Evolutionary conservation across 2,888 invertebrate genomes (phyloP).

Genomic region (Cosmopolites sordidus): DNA sequence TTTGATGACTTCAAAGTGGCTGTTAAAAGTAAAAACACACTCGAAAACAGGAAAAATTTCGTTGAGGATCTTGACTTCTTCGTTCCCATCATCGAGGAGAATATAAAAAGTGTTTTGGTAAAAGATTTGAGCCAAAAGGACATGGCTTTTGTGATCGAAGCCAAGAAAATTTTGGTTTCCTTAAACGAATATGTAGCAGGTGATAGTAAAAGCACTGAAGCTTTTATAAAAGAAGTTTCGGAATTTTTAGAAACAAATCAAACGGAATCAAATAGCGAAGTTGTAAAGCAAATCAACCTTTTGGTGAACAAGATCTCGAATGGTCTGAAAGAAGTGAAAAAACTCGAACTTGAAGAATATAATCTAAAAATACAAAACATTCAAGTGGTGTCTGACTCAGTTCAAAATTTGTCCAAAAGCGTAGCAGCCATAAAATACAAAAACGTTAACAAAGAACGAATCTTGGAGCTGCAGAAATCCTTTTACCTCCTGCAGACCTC

Average conservation of each 20-base stretch:
- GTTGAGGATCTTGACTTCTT: slow-evolving; percentile 24
- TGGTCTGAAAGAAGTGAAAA: slow-evolving; percentile 31
- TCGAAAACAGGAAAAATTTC: slow-evolving; percentile 22
- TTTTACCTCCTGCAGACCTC: slow-evolving; percentile 42
- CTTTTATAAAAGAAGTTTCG: slow-evolving; percentile 22
- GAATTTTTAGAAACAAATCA: slow-evolving; percentile 27
- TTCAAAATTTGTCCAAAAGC: slow-evolving; percentile 39
- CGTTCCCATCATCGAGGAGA: slow-evolving; percentile 26
- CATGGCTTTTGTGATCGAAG: slow-evolving; percentile 21
- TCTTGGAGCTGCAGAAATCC: slow-evolving; percentile 40
- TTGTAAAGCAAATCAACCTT: slow-evolving; percentile 30
- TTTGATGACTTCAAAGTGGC: slow-evolving; percentile 5
- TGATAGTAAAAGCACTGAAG: slow-evolving; percentile 20
- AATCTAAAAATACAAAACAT: slow-evolving; percentile 35
- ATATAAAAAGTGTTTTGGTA: slow-evolving; percentile 17
- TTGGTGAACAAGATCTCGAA: slow-evolving; percentile 31
- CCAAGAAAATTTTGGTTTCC: slow-evolving; percentile 13
- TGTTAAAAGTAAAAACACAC: slow-evolving; percentile 18
- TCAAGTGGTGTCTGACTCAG: slow-evolving; percentile 36
- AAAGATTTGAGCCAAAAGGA: slow-evolving; percentile 24
- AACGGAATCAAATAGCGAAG: slow-evolving; percentile 20
- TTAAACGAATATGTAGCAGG: slow-evolving; percentile 25
- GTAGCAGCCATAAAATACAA: slow-evolving; percentile 41
- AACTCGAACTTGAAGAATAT: slow-evolving; percentile 28
- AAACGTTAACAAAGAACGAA: slow-evolving; percentile 34